A percentile compares a stretch with the other conserved stretches of the same genome.
These are phyloP conservation scores for Elysia crispata DNA, from an alignment of 2,888 invertebrate genomes.

Conservation along the genomic window DNA sequence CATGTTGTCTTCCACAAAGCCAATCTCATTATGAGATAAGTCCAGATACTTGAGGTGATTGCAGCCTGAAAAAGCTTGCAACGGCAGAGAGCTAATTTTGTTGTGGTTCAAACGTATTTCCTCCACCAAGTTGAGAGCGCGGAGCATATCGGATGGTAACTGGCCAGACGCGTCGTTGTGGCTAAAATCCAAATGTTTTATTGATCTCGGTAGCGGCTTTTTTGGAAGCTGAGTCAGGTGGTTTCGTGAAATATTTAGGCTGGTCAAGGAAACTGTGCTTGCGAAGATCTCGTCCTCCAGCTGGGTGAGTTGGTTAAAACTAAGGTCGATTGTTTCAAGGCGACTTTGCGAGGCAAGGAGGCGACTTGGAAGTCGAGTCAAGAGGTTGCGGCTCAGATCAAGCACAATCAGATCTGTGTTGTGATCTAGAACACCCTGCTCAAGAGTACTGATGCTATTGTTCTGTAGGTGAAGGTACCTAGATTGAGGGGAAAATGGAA, in stretches of 20 bases:
- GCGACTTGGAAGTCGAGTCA: conserved; percentile 38
- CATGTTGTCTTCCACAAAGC: conserved; percentile 28
- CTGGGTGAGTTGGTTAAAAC: conserved; percentile 55
- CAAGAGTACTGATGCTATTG: too few relatives aligned
- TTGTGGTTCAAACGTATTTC: conserved; percentile 55
- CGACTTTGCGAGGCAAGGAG: conserved; percentile 33
- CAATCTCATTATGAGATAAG: conserved; percentile 55
- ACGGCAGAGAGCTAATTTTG: conserved; percentile 50
- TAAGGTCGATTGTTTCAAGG: conserved; percentile 51
- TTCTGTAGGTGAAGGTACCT: too few relatives aligned
- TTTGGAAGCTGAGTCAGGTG: conserved; percentile 27
- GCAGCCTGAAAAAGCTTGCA: conserved; percentile 57
- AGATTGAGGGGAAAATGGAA: too few relatives aligned
- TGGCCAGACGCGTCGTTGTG: conserved; percentile 51
- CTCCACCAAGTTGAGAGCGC: conserved; percentile 51
- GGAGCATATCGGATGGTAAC: too few relatives aligned
- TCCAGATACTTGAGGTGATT: conserved; percentile 54
- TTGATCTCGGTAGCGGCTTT: not conserved
- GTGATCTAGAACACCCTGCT: too few relatives aligned
- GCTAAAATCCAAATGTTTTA: conserved; percentile 55
- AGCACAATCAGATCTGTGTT: not conserved
- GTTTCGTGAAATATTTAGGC: conserved; percentile 51
- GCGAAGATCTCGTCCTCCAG: conserved; percentile 51
- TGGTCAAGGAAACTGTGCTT: conserved; percentile 32
- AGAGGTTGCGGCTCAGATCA: conserved; percentile 21